Evolutionary conservation across 2,113 vertebrate genomes (phyloP).

Genomic region (Centropristis striata): DNA sequence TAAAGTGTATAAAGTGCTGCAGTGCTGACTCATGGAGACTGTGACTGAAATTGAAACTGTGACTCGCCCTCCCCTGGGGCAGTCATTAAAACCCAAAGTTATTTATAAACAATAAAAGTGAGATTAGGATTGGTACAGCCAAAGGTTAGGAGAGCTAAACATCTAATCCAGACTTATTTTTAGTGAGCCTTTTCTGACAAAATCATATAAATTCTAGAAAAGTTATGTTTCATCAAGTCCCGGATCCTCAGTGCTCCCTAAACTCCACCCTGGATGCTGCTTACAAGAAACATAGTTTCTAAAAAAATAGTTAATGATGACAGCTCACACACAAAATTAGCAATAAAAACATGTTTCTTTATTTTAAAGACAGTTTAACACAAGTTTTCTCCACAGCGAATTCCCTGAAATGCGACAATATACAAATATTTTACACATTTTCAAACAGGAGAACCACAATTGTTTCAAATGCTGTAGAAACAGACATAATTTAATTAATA

Average conservation of each 20-base stretch:
- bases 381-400: background rate
- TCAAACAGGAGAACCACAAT: background rate
- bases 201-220: background rate
- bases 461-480: background rate
- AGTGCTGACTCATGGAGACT: too few species aligned
- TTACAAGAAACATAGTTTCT: background rate
- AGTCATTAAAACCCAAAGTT: too few species aligned
- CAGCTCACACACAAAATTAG: background rate
- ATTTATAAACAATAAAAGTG: too few species aligned
- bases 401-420: background rate
- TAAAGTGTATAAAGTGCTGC: too few species aligned
- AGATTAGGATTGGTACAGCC: too few species aligned
- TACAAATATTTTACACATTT: background rate
- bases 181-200: background rate
- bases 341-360: background rate
- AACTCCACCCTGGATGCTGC: background rate
- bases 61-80: too few species aligned
- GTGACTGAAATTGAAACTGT: too few species aligned
- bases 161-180: background rate
- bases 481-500: background rate
- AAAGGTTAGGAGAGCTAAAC: too few species aligned
- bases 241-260: background rate
- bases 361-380: background rate
- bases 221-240: background rate
- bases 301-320: background rate